Conservation (phyloP, 2,797 vertebrate genomes). For the Acrossocheilus wenchowensis region DNA sequence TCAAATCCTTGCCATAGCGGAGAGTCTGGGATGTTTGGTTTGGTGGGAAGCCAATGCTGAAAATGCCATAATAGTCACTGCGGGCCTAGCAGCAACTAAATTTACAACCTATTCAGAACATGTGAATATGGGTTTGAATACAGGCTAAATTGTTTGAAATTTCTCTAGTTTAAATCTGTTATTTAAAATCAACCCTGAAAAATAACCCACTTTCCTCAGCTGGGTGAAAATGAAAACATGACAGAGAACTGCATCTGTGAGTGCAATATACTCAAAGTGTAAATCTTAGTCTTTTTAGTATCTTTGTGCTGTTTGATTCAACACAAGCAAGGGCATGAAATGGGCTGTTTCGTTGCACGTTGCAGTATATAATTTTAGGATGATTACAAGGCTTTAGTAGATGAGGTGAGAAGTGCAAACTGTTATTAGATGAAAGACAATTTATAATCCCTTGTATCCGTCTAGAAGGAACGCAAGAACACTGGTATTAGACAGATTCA, state of each 20-base stretch:
- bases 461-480: conserved; percentile 2
- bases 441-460: conserved; percentile 34
- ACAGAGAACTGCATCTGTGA: background rate
- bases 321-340: conserved; percentile 9
- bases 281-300: too few species aligned
- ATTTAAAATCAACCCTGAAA: background rate
- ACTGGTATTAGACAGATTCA: conserved; percentile 8
- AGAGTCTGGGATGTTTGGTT: conserved; percentile 27
- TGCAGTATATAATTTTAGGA: conserved; percentile 1
- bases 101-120: conserved; percentile 4
- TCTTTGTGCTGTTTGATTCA: background rate
- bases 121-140: conserved; percentile 5
- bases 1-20: conserved; percentile 12
- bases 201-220: background rate
- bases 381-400: conserved; percentile 25
- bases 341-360: background rate
- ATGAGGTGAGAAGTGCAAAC: conserved; percentile 38
- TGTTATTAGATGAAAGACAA: conserved; percentile 24
- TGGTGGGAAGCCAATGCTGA: conserved; percentile 24
- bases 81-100: conserved; percentile 23
- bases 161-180: background rate
- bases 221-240: background rate
- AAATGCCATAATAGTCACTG: conserved; percentile 35
- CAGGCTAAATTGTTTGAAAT: background rate
- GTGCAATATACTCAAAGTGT: background rate